phyloP scores from a whole-genome alignment of 2,113 vertebrate genomes.

The Coracopsis vasa region DNA sequence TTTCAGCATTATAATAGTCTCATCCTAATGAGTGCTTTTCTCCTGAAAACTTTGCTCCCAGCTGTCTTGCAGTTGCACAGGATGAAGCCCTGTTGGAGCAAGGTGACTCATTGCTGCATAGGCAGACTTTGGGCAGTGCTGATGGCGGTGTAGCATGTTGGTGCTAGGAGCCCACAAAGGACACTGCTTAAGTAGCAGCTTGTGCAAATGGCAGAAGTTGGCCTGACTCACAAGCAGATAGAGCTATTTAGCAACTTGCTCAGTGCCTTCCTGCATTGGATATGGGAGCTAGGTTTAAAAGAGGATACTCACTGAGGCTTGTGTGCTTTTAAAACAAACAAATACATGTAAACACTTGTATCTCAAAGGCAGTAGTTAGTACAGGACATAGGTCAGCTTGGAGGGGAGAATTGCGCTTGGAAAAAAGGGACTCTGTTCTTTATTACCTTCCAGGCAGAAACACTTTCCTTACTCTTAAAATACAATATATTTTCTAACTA shows the following conservation, averaged over 20 bases:
- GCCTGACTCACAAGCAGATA: background rate
- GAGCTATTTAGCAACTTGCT: background rate
- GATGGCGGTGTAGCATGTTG: background rate
- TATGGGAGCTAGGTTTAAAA: background rate
- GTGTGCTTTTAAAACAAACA: background rate
- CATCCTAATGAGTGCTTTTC: background rate
- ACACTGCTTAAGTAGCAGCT: background rate
- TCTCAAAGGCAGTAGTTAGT: background rate
- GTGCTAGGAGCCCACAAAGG: background rate
- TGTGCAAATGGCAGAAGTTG: background rate
- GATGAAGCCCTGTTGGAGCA: background rate
- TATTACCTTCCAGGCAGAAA: background rate
- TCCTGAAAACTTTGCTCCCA: background rate
- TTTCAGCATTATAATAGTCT: background rate
- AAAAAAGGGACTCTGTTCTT: background rate
- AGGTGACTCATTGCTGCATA: accelerated
- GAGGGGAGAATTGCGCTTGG: background rate
- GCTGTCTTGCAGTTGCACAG: background rate
- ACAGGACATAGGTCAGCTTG: background rate
- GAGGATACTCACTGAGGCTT: background rate
- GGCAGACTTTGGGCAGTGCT: background rate
- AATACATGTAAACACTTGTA: background rate
- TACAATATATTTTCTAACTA: background rate
- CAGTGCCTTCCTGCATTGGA: background rate
- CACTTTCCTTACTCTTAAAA: background rate